Base-by-base conservation (phyloP, 2,113 vertebrate species). In the Cyprinodon tularosa region DNA sequence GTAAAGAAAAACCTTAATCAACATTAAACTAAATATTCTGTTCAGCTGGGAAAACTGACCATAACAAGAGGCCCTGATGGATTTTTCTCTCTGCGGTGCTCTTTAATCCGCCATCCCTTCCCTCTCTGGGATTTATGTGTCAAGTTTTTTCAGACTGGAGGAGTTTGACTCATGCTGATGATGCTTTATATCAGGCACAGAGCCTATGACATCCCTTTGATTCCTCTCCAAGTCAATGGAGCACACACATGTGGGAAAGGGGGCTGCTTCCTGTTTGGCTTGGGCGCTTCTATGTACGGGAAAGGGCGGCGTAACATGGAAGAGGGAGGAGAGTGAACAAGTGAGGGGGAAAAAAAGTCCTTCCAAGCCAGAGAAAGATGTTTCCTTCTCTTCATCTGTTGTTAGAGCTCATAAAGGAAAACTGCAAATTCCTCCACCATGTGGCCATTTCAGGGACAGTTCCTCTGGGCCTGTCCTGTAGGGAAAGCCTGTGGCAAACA, bases 191-290 rank as follows among this genome's bases (percentile, higher is more conserved):
- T 87, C 86, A 82, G 83, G 77, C 85, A 59, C 82, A 29, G 76
- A 69, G 87, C 88, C 80, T 61, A 77, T 85, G 85, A 86, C 40
- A 40, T 84, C 75, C 68, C 90, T 92, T 90, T 92, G 84, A 93
- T 90, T 87, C 36, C 72, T 1, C 72, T 89, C 91, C 90, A 90
- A 75, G 80, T 62, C 74, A 83, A 81, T 22, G 45, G 50, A 83
- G 82, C 71, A 0, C 74, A 72, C 86, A 90, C 86, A 89, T 87
- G 86, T 89, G 84, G 45, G 75, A 86, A 71, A 38, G 65, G 61
- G 68, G 70, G 82, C 86, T 83, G 89, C 90, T 92, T 93, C 91
- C 92, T 90, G 89, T 89, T 89, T 91, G 89, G 90, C 88, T 39
- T n/a, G 0, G 0, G 71, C 42, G 74, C 62, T 62, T 47, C 66